Conservation (phyloP, 2,888 invertebrate species). For the Ditula angustiorana region DNA sequence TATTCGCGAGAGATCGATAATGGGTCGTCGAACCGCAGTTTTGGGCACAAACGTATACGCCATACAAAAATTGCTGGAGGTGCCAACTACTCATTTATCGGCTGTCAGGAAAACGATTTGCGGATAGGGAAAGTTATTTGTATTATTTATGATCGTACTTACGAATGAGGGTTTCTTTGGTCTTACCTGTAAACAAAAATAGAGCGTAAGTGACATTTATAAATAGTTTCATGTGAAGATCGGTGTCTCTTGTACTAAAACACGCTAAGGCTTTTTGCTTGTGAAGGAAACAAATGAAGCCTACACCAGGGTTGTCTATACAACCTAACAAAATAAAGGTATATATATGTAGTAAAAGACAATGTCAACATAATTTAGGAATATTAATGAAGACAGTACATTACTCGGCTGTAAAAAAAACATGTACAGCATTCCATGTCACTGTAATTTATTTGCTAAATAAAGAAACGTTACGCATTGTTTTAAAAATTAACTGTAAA, state of each 20-base stretch:
- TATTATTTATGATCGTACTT: constrained; percentile 44
- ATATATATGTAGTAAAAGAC: no score
- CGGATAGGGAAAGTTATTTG: constrained; percentile 45
- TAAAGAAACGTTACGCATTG: constrained; percentile 25
- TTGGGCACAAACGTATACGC: constrained; percentile 63
- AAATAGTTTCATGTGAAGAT: constrained; percentile 9
- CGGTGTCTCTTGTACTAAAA: constrained; percentile 26
- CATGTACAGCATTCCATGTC: neutral
- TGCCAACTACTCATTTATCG: constrained; percentile 55
- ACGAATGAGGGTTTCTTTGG: constrained; percentile 44
- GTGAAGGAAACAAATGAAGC: constrained; percentile 19
- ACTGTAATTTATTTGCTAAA: neutral
- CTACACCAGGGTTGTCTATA: neutral
- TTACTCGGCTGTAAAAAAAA: no score
- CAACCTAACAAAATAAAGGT: neutral
- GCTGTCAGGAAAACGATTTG: constrained; percentile 49
- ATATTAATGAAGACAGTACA: no score
- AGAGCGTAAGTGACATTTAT: constrained; percentile 31
- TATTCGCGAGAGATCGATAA: constrained; percentile 75
- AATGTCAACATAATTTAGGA: no score
- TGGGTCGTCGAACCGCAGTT: constrained; percentile 72
- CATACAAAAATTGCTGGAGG: constrained; percentile 46
- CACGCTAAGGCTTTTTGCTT: constrained; percentile 25
- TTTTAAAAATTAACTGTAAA: constrained; percentile 36
- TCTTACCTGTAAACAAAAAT: constrained; percentile 41